These are phyloP conservation scores for Butorides virescens DNA, from an alignment of 2,113 vertebrate genomes.

Conservation along the genomic window DNA sequence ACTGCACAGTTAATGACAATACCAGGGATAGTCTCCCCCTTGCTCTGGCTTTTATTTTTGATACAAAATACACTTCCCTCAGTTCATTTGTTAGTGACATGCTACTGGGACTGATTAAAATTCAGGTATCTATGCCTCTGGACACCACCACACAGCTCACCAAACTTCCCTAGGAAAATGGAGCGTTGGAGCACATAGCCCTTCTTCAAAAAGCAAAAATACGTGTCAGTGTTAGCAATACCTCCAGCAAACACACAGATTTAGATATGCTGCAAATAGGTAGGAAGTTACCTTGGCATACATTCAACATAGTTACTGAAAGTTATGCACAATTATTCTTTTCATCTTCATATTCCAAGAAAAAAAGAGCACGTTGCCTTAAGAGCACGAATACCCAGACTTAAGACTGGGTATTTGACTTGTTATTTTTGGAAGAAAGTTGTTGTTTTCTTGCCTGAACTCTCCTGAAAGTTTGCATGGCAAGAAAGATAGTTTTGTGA, in stretches of 20 bases:
- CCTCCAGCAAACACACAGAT: neutral
- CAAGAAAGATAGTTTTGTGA: neutral
- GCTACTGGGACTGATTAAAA: neutral
- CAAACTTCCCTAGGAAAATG: neutral
- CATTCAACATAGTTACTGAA: neutral
- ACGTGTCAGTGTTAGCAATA: neutral
- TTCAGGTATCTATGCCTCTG: neutral
- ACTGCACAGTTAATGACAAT: neutral
- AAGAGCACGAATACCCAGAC: neutral
- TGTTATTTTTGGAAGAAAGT: neutral
- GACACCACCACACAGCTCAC: neutral
- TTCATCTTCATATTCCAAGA: neutral
- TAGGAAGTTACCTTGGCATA: neutral
- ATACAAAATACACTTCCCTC: neutral
- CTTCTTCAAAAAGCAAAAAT: neutral
- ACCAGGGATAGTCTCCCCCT: neutral
- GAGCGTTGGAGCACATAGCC: neutral
- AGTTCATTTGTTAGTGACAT: neutral
- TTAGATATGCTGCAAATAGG: neutral
- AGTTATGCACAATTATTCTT: rapidly evolving
- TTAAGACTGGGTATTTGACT: neutral
- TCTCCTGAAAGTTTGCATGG: neutral
- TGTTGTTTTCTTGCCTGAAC: neutral
- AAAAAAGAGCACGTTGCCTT: neutral
- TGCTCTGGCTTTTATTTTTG: neutral